Evolutionary conservation across 2,797 vertebrate genomes (phyloP).

Genomic region (Masticophis lateralis): DNA sequence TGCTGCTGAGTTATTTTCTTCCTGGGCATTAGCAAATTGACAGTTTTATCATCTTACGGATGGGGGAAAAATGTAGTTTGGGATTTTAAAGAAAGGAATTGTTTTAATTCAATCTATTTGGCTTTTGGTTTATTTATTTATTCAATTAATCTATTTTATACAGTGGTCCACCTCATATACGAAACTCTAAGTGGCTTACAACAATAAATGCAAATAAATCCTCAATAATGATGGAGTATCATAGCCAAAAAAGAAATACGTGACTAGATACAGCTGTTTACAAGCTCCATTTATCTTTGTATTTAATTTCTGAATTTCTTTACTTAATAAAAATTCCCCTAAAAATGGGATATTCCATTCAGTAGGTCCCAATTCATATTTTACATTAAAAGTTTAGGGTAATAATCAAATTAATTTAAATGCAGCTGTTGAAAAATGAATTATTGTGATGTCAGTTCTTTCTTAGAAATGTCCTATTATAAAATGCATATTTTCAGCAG

Average conservation of each 20-base stretch:
- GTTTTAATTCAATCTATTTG: constrained; percentile 1
- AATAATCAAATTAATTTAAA: background rate
- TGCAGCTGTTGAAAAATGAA: background rate
- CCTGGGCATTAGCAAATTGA: background rate
- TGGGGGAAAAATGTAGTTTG: background rate
- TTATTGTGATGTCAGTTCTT: background rate
- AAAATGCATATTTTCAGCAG: background rate
- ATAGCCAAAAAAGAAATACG: background rate
- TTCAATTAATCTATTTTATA: background rate
- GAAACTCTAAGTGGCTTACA: background rate
- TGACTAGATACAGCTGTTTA: background rate
- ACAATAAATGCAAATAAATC: background rate
- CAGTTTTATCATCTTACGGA: background rate
- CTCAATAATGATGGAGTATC: background rate
- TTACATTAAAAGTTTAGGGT: background rate
- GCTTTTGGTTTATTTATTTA: background rate
- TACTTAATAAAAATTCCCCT: background rate
- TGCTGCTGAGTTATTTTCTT: background rate
- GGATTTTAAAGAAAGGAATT: background rate
- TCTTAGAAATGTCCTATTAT: background rate
- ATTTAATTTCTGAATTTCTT: background rate
- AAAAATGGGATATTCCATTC: background rate
- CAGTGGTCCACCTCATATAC: background rate
- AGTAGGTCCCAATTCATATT: background rate
- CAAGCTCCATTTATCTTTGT: background rate